phyloP scores from a whole-genome alignment of 2,797 vertebrate species.

The Leptoclinus maculatus region DNA sequence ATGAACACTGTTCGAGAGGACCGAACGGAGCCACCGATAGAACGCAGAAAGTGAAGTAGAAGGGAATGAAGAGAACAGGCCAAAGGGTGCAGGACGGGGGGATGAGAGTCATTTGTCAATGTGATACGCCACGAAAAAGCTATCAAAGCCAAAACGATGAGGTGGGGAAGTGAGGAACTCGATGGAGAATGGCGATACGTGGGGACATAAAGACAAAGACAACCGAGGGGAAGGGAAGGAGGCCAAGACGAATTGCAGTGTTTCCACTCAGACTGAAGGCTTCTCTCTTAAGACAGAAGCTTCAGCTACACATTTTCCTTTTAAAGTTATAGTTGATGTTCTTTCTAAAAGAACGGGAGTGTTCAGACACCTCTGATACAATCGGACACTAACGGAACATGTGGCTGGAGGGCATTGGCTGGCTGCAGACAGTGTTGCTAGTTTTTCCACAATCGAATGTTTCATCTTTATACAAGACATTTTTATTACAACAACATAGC shows the following conservation, averaged over 20 bases:
- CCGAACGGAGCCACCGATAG: not conserved
- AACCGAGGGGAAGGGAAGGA: not conserved
- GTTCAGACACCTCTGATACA: not conserved
- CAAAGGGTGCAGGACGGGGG: constrained; percentile 11
- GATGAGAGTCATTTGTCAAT: constrained; percentile 41
- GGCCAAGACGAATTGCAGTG: constrained; percentile 23
- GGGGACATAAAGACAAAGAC: constrained; percentile 15
- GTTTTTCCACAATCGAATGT: not conserved
- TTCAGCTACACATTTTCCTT: not conserved
- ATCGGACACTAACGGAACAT: constrained; percentile 2
- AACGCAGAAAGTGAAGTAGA: constrained; percentile 8
- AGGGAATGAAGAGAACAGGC: constrained; percentile 16
- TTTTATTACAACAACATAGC: not conserved
- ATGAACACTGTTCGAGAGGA: not conserved
- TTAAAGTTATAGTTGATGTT: constrained; percentile 5
- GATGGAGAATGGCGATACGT: not conserved
- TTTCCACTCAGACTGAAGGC: constrained; percentile 2
- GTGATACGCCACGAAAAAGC: not conserved
- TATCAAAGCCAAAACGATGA: constrained; percentile 30
- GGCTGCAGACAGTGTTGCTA: not conserved
- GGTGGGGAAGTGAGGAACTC: constrained; percentile 41
- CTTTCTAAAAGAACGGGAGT: constrained; percentile 29
- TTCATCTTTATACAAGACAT: not conserved
- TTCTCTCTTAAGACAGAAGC: constrained; percentile 5
- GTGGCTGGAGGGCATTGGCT: not conserved